Conservation (phyloP, 2,113 vertebrate genomes). For the Lasiurus cinereus region DNA sequence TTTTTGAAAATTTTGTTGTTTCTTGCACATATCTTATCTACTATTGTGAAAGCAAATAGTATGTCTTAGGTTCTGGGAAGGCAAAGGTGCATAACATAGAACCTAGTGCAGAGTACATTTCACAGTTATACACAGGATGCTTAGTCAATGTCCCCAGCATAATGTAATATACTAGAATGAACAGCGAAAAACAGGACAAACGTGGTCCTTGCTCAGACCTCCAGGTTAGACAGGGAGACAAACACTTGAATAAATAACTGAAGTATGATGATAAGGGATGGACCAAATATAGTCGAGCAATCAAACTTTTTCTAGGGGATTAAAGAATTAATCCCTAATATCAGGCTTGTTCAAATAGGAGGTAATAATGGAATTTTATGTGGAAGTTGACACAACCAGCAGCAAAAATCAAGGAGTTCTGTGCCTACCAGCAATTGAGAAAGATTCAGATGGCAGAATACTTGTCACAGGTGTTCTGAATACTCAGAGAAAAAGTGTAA, state of each 20-base stretch:
- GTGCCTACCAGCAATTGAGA: background rate
- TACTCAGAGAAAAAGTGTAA: background rate
- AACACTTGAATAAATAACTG: conserved; percentile 9
- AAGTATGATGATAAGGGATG: background rate
- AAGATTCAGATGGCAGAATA: background rate
- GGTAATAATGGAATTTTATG: background rate
- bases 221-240: background rate
- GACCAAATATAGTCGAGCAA: background rate
- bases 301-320: background rate
- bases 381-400: background rate
- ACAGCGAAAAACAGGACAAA: background rate
- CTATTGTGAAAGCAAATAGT: background rate
- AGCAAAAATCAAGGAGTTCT: background rate
- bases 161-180: background rate
- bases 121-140: background rate
- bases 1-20: background rate
- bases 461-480: background rate
- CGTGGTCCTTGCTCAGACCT: background rate
- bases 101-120: background rate
- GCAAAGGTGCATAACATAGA: background rate
- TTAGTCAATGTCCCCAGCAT: background rate
- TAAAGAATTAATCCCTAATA: conserved; percentile 16
- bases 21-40: background rate
- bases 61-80: background rate
- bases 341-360: background rate